Conservation (phyloP, 2,113 vertebrate genomes). For the Crypturellus undulatus region DNA sequence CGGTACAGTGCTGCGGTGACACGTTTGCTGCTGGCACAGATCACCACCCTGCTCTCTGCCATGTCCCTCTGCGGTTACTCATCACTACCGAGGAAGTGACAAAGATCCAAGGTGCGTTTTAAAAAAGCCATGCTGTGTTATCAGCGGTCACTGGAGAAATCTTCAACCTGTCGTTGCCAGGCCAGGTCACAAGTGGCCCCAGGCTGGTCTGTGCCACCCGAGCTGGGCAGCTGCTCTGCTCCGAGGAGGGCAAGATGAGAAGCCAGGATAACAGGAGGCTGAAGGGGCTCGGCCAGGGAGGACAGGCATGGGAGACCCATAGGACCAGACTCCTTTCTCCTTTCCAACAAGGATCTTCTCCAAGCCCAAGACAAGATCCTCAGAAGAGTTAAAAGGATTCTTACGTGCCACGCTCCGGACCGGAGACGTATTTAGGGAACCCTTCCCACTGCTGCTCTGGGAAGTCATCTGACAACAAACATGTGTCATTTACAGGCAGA, state of each 20-base stretch:
- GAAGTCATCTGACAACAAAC: neutral
- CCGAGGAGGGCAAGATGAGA: neutral
- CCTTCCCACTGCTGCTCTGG: neutral
- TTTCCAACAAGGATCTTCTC: neutral
- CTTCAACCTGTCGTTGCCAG: neutral
- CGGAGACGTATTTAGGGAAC: neutral
- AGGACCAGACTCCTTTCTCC: neutral
- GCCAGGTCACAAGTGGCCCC: neutral
- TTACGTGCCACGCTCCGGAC: neutral
- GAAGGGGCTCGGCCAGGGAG: neutral
- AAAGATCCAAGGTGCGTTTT: neutral
- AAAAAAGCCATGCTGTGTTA: neutral
- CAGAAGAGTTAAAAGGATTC: neutral
- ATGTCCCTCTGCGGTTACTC: neutral
- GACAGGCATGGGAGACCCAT: neutral
- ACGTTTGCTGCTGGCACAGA: neutral
- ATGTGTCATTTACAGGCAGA: neutral
- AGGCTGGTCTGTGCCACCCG: neutral
- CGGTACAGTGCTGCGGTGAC: neutral
- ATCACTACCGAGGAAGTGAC: neutral
- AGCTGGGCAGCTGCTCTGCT: neutral
- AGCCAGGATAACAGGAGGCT: neutral
- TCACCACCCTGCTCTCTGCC: neutral
- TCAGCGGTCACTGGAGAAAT: neutral
- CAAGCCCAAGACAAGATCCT: neutral